Evolutionary conservation across 2,888 invertebrate genomes (phyloP).

Genomic region (Chydorus sphaericus): DNA sequence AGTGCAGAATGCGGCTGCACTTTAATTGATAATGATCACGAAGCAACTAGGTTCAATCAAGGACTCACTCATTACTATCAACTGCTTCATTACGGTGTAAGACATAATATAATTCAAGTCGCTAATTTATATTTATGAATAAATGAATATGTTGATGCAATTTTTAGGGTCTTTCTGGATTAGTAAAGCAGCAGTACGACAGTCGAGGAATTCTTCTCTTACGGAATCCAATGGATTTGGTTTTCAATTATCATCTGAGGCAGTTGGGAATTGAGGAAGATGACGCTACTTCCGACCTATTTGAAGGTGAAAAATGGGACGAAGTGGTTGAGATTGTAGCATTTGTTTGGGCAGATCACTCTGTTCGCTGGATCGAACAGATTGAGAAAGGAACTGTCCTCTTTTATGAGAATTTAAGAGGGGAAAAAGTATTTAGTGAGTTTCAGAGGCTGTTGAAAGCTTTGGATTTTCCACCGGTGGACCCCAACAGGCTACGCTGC

Average conservation of each 20-base stretch:
- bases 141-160: too few species aligned
- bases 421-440: neutral
- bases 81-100: neutral
- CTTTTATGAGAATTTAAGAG: neutral
- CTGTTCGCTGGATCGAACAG: neutral
- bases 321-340: neutral
- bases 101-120: too few species aligned
- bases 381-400: neutral
- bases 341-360: neutral
- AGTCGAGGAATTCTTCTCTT: neutral
- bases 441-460: neutral
- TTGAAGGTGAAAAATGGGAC: neutral
- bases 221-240: neutral
- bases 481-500: neutral
- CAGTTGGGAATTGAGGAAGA: neutral
- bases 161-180: neutral
- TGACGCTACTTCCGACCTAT: neutral
- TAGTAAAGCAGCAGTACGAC: neutral
- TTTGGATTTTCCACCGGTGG: neutral
- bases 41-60: neutral
- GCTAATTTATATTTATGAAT: too few species aligned
- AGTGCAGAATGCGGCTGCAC: neutral
- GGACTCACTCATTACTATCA: neutral
- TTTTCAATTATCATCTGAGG: neutral
- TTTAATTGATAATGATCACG: neutral